Evolutionary conservation across 1,140 invertebrate genomes (phyloP).

Genomic region (Linepithema humile): DNA sequence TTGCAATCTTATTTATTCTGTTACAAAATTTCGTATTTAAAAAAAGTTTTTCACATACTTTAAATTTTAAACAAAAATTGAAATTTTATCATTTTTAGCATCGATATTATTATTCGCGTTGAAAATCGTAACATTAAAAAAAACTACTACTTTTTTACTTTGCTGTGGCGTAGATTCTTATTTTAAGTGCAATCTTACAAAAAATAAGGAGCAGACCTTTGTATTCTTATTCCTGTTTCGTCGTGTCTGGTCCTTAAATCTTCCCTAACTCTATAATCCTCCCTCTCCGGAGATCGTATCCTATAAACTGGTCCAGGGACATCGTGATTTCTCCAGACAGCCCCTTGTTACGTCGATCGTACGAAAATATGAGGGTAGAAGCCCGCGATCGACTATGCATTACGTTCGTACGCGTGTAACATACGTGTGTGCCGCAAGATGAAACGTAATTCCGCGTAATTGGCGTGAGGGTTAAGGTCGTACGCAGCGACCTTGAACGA

Average conservation of each 20-base stretch:
- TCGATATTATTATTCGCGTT: no score
- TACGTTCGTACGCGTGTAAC: neutral
- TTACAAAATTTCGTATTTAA: neutral
- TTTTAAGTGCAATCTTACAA: no score
- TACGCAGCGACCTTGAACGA: slow-evolving; percentile 52
- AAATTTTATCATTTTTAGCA: neutral
- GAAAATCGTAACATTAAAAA: no score
- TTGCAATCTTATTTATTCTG: neutral
- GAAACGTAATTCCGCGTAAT: slow-evolving; percentile 42
- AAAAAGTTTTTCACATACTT: neutral
- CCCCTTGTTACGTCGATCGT: neutral
- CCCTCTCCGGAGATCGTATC: neutral
- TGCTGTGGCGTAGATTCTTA: no score
- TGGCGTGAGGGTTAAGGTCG: slow-evolving; percentile 55
- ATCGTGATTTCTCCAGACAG: neutral
- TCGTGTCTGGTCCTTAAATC: neutral
- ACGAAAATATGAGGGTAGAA: neutral
- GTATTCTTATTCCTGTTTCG: neutral
- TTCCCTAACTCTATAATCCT: neutral
- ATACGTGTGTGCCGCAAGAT: neutral
- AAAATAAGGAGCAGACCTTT: no score
- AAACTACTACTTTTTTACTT: no score
- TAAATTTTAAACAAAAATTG: neutral
- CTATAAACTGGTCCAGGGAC: no score
- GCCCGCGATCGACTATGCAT: neutral